Evolutionary conservation across 2,888 invertebrate species (phyloP).

Genomic region (Isotomurus palustris): DNA sequence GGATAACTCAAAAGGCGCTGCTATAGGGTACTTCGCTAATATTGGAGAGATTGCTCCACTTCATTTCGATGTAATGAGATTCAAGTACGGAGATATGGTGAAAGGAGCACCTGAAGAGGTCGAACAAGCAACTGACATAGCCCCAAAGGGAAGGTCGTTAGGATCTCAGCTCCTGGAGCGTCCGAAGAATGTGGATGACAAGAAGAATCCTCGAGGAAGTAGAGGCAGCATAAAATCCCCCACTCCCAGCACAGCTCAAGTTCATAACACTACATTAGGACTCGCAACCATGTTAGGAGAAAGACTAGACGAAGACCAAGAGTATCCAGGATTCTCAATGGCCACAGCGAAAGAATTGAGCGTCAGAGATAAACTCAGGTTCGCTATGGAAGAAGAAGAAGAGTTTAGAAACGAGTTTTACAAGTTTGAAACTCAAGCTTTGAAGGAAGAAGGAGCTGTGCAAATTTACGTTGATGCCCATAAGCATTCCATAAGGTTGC

Average conservation of each 20-base stretch:
- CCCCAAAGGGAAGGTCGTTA: neutral
- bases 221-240: too few species aligned
- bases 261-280: too few species aligned
- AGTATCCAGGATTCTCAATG: conserved; percentile 24
- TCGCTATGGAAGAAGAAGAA: conserved; percentile 27
- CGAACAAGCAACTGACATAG: neutral
- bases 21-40: conserved; percentile 14
- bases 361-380: conserved; percentile 20
- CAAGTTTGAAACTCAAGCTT: conserved; percentile 21
- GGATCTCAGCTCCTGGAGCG: too few species aligned
- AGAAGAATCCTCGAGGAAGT: too few species aligned
- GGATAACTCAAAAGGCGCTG: conserved; percentile 19
- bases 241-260: too few species aligned
- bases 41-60: conserved; percentile 23
- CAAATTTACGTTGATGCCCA: conserved; percentile 29
- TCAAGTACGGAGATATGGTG: conserved; percentile 22
- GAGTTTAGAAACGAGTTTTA: conserved; percentile 27
- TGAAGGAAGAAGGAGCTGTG: conserved; percentile 28
- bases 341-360: conserved; percentile 20
- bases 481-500: conserved; percentile 22
- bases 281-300: neutral
- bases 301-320: conserved; percentile 13
- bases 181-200: conserved; percentile 22
- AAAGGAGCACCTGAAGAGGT: conserved; percentile 17
- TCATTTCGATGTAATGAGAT: conserved; percentile 30